A percentile compares a stretch with the other conserved stretches of the same genome.
Conservation (phyloP, 2,888 invertebrate genomes). For the Eucera pruinosa region DNA sequence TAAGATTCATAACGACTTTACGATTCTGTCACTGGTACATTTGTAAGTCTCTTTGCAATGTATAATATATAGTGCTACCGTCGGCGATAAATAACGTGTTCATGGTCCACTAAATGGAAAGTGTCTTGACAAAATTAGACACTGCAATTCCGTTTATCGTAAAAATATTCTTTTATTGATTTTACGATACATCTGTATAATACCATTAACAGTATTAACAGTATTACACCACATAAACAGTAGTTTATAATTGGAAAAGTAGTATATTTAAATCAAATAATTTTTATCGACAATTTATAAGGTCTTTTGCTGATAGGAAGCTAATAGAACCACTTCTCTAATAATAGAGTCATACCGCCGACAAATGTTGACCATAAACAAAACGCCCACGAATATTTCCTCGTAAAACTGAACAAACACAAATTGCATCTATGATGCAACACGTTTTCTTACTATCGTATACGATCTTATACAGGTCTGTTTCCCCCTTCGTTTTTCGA, state of each 20-base stretch:
- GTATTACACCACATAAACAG: no score
- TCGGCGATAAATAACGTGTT: constrained; percentile 77
- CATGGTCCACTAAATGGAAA: constrained; percentile 77
- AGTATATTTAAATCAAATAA: neutral
- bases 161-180: neutral
- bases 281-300: constrained; percentile 5
- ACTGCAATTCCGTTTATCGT: neutral
- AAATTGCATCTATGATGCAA: constrained; percentile 57
- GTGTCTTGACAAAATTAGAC: constrained; percentile 39
- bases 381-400: constrained; percentile 73
- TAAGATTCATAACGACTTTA: constrained; percentile 46
- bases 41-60: constrained; percentile 45
- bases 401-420: constrained; percentile 72
- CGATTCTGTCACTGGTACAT: constrained; percentile 32
- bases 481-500: neutral
- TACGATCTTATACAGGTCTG: neutral
- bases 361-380: constrained; percentile 78
- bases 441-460: constrained; percentile 2
- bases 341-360: constrained; percentile 62
- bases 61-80: constrained; percentile 68
- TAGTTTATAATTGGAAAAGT: neutral
- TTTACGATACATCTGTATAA: no score
- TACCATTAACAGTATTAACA: no score
- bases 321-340: constrained; percentile 49
- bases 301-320: constrained; percentile 4